These are phyloP conservation scores for Chloropsis cyanopogon DNA, from an alignment of 2,113 vertebrate species.

Conservation along the genomic window DNA sequence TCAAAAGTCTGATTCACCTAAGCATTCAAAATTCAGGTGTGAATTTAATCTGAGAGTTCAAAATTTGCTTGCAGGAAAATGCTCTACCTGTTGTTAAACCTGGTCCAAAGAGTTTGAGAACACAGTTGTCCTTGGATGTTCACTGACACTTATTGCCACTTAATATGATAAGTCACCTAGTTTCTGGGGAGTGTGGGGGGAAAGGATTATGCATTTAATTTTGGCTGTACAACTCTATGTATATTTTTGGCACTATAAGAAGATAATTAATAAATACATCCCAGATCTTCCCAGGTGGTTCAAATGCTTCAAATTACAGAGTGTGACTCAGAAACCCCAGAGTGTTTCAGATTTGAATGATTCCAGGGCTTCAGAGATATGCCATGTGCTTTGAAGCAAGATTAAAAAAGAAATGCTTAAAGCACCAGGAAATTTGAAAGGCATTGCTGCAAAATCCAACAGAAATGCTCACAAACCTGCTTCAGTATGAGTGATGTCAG, in stretches of 20 bases:
- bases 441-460: not conserved
- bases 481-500: not conserved
- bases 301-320: constrained; percentile 20
- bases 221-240: not conserved
- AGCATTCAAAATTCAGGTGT: not conserved
- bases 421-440: constrained; percentile 43
- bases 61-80: not conserved
- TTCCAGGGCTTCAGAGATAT: constrained; percentile 38
- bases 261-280: constrained; percentile 52
- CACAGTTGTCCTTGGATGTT: not conserved
- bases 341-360: constrained; percentile 42
- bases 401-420: constrained; percentile 43
- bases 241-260: not conserved
- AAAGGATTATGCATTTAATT: not conserved
- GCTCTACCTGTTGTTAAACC: not conserved
- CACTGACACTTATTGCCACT: not conserved
- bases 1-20: not conserved
- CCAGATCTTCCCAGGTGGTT: constrained; percentile 6
- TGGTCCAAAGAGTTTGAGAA: not conserved
- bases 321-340: constrained; percentile 27
- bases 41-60: not conserved
- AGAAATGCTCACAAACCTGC: constrained; percentile 32
- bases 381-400: constrained; percentile 29
- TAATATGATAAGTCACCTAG: not conserved
- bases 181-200: not conserved